Base-by-base conservation (phyloP, 2,797 vertebrate genomes). In the Cynopterus sphinx region DNA sequence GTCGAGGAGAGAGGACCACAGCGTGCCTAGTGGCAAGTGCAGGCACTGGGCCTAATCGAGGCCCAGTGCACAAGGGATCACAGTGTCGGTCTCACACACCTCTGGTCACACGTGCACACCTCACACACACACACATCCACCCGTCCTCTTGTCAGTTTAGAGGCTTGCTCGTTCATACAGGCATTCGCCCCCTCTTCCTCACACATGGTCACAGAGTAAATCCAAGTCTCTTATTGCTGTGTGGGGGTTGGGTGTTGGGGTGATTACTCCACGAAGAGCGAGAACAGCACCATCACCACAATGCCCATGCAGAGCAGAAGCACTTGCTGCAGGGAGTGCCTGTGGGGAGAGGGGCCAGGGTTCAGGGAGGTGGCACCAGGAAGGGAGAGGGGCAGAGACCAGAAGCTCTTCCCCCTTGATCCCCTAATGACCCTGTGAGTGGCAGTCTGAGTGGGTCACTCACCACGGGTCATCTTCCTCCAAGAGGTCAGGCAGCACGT, bases 401-500 rank as follows among this genome's bases (percentile, higher is more conserved):
- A 28, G n/a, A 6, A 15, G 55, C 13, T 4, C 55, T 71, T 5
- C 36, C 73, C 1, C 28, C 8, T 10, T 2, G 28, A 22, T 6
- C 26, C 57, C 41, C 21, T 0, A 2, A 5, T 10, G 11, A 41
- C n/a, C 36, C 46, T 2, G 8, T 9, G 51, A 4, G 33, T 0
- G 57, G 24, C 57, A 26, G 26, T 0, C 19, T 53, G 10, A 0
- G 41, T 2, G 61, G 88, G 24, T 16, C 70, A 97, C 98, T 98
- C 97, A 98, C 98, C 98, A 98, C 0, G 98, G 98, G 97, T 99
- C 99, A 86, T 99, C 99, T 97, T 99, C 99, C 87, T 99, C 98
- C 5, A 99, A 96, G 92, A 99, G 99, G 98, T 99, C 99, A 16
- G 99, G 99, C 96, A 99, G 98, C 90, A 99, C 99, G 15, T 99